Percentiles rank a stretch among this genome's conserved stretches.
phyloP scores from a whole-genome alignment of 2,113 vertebrate genomes.

The Mirza zaza region DNA sequence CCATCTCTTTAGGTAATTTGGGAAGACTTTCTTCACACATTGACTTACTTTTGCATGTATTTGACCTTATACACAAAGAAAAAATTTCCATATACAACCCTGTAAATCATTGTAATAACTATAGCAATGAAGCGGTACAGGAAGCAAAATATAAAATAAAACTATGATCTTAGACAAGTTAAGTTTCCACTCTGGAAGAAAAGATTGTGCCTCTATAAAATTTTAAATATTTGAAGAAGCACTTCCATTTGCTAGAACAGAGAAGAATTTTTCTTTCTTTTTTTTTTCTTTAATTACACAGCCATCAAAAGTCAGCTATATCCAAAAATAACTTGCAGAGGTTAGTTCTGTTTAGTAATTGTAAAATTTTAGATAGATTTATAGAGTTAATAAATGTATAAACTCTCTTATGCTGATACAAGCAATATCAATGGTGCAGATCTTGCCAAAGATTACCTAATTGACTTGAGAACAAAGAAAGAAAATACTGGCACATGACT shows the following conservation, averaged over 20 bases:
- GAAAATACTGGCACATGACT: not conserved
- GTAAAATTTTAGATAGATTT: not conserved
- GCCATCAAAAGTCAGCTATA: not conserved
- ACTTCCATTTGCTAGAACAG: not conserved
- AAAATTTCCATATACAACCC: not conserved
- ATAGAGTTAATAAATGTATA: not conserved
- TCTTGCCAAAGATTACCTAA: not conserved
- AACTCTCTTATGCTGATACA: not conserved
- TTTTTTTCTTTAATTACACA: not conserved
- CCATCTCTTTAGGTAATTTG: not conserved
- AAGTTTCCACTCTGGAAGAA: not conserved
- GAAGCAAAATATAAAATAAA: not conserved
- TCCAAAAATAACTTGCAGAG: not conserved
- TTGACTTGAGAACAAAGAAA: not conserved
- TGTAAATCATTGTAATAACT: not conserved
- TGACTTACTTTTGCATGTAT: not conserved
- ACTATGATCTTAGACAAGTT: not conserved
- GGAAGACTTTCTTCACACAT: not conserved
- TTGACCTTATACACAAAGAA: not conserved
- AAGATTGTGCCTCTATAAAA: not conserved
- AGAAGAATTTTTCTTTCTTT: fast-evolving
- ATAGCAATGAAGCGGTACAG: not conserved
- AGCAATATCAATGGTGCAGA: not conserved
- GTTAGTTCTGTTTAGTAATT: not conserved
- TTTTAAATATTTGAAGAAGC: not conserved